Evolutionary conservation across 2,797 vertebrate genomes (phyloP), one percentile per base, ranked within the genome.

Genomic region (Phoebastria nigripes): DNA sequence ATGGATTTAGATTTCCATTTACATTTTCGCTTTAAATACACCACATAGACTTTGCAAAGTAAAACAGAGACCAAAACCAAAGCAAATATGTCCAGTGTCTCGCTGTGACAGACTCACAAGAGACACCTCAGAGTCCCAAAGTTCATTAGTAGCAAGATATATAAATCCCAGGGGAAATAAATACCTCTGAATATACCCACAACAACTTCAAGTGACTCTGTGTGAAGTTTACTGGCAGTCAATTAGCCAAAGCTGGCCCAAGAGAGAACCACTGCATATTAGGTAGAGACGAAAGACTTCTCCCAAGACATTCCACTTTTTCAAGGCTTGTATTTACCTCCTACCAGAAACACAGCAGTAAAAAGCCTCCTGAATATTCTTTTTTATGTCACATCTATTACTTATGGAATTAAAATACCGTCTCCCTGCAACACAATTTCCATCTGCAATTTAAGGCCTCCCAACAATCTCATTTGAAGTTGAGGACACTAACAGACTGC

Each of bases 281-380:
- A 52, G 46, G 76, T 4, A 82, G 78, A 88, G 41, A 54, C 74
- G 39, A 67, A 73, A 82, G 26, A 26, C 41, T 81, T 69, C 80
- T 94, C 89, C 71, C 71, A 55, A 61, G 89, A 66, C 42, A 26
- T 25, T 4, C 33, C 80, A 26, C 69, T n/a, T 33, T 29, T 15
- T 26, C 71, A 51, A 54, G 54, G 72, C 29, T 78, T 78, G 2
- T 31, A 37, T 84, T 88, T 79, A 54, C 72, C 85, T 83, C 92
- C 82, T 69, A 25, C 70, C 90, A 62, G 58, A 90, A 86, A n/a
- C 51, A 4, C 62, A 20, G 71, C 74, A 70, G 42, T 8, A 62
- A 70, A 72, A 84, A 86, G 24, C 85, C 86, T 94, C 86, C 77
- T 58, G 80, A 90, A 90, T 47, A 87, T 89, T 73, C 71, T 46